A percentile compares a stretch with the other conserved stretches of the same genome.
Evolutionary conservation across 2,888 invertebrate genomes (phyloP).

Genomic region (Diarsia mendica): DNA sequence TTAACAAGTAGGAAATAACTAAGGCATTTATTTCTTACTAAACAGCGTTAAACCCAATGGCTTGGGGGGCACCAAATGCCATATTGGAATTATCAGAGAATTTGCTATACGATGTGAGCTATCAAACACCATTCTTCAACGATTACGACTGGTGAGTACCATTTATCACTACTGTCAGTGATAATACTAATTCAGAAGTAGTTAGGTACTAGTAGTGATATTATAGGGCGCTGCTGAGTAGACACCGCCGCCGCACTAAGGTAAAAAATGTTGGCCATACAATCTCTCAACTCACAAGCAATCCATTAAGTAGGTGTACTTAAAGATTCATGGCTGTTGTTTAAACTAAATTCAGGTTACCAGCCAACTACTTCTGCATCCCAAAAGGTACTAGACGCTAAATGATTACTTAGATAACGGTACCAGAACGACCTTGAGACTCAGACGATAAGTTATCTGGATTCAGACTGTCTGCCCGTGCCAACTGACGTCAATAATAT

Average conservation of each 20-base stretch:
- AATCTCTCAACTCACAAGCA: neutral
- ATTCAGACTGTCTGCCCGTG: slow-evolving; percentile 23
- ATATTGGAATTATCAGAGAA: slow-evolving; percentile 82
- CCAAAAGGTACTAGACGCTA: neutral
- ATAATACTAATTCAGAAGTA: neutral
- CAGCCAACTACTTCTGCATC: neutral
- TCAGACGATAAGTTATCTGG: slow-evolving; percentile 30
- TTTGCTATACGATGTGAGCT: slow-evolving; percentile 81
- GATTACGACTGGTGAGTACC: slow-evolving; percentile 85
- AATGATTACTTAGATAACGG: neutral
- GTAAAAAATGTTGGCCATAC: no score
- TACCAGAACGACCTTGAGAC: slow-evolving; percentile 24
- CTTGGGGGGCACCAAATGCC: slow-evolving; percentile 85
- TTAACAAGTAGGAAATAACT: neutral
- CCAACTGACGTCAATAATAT: slow-evolving; percentile 25
- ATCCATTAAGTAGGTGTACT: neutral
- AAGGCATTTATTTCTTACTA: neutral
- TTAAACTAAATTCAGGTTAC: neutral
- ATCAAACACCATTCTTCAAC: slow-evolving; percentile 87
- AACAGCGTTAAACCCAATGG: slow-evolving; percentile 84
- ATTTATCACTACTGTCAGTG: neutral
- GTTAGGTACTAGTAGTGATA: neutral
- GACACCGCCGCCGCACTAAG: neutral
- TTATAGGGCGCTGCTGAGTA: neutral
- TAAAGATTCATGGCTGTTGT: neutral